Percentiles rank a stretch among this genome's conserved stretches.
Conservation (phyloP, 2,888 invertebrate species). For the Automeris io region DNA sequence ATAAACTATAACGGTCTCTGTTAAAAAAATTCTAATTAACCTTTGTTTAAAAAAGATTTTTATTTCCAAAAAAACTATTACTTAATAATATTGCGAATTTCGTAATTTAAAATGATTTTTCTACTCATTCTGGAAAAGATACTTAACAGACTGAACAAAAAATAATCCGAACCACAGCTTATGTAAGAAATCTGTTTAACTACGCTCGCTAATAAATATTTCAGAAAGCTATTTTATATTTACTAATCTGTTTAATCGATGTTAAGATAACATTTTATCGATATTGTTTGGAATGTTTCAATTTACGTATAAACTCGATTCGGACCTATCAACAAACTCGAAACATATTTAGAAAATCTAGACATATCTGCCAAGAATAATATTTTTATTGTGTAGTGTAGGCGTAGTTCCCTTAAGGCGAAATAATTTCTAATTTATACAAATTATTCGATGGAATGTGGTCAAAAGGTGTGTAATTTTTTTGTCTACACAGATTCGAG, state of each 20-base stretch:
- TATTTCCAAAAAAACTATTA: too few relatives aligned
- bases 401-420: constrained; percentile 45
- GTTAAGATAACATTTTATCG: background rate
- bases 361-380: constrained; percentile 24
- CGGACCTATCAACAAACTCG: background rate
- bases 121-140: too few relatives aligned
- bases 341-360: constrained; percentile 12
- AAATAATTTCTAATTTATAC: constrained; percentile 20
- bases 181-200: background rate
- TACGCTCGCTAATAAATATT: background rate
- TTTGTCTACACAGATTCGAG: background rate
- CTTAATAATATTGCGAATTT: too few relatives aligned
- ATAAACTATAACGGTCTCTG: too few relatives aligned
- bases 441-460: constrained; percentile 1
- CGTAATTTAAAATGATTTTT: too few relatives aligned
- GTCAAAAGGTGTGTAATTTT: background rate
- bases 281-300: background rate
- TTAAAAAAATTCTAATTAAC: too few relatives aligned
- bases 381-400: constrained; percentile 27
- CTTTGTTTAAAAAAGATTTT: too few relatives aligned
- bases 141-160: background rate
- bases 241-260: too few relatives aligned
- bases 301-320: background rate
- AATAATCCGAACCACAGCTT: background rate
- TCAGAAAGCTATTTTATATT: background rate